Evolutionary conservation across 2,888 invertebrate species (phyloP).

Genomic region (Synergus itoensis): DNA sequence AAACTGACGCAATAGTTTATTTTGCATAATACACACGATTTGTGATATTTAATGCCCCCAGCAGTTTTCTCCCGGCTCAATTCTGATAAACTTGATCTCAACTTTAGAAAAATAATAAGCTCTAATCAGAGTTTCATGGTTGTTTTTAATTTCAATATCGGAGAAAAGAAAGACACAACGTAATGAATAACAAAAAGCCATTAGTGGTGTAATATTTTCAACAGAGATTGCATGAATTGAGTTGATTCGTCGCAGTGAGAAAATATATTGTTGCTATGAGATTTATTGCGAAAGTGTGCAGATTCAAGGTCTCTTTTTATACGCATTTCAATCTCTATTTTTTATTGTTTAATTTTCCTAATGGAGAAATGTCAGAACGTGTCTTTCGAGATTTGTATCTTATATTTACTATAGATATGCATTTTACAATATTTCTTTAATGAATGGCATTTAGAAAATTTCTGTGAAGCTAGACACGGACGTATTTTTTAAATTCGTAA

Average conservation of each 20-base stretch:
- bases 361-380: not conserved
- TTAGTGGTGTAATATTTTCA: slow-evolving; percentile 26
- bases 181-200: not conserved
- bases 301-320: slow-evolving; percentile 5
- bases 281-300: slow-evolving; percentile 26
- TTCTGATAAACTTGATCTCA: slow-evolving; percentile 10
- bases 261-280: slow-evolving; percentile 16
- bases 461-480: too few relatives aligned
- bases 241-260: slow-evolving; percentile 29
- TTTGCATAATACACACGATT: slow-evolving; percentile 28
- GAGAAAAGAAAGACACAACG: not conserved
- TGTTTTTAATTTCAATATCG: not conserved
- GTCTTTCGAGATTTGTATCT: slow-evolving; percentile 1
- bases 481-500: too few relatives aligned
- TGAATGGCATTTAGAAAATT: too few relatives aligned
- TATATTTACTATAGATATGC: not conserved
- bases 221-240: slow-evolving; percentile 10
- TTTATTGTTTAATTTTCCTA: not conserved
- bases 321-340: not conserved
- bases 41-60: slow-evolving; percentile 26
- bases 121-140: slow-evolving; percentile 11
- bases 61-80: not conserved
- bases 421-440: not conserved
- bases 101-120: slow-evolving; percentile 23
- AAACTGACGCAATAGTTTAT: slow-evolving; percentile 4